phyloP scores from a whole-genome alignment of 2,113 vertebrate genomes.

The Labeo catla region DNA sequence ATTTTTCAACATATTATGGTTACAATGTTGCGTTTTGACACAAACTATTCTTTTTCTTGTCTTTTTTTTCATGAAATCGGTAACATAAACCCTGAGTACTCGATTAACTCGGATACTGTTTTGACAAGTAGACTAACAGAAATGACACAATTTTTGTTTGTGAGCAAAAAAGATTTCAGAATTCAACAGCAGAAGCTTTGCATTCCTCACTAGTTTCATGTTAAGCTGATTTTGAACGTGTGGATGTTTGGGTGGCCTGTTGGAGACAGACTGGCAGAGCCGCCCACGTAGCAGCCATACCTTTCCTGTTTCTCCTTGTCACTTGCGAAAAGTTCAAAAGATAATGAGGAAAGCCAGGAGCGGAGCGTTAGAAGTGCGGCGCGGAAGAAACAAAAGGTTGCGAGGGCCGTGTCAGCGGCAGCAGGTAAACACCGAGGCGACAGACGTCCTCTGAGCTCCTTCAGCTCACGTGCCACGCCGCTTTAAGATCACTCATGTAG shows the following conservation, averaged over 20 bases:
- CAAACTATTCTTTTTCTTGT: background rate
- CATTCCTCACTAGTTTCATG: background rate
- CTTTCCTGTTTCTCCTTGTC: slow-evolving; percentile 22
- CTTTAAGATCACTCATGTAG: slow-evolving; percentile 37
- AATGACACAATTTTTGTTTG: background rate
- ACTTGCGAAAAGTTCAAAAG: slow-evolving; percentile 51
- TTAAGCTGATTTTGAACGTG: slow-evolving; percentile 13
- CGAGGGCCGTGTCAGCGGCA: slow-evolving; percentile 44
- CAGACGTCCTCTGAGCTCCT: slow-evolving; percentile 38
- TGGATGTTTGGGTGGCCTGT: slow-evolving; percentile 29
- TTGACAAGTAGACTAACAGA: no score
- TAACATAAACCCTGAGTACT: background rate
- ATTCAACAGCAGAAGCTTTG: background rate
- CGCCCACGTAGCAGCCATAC: slow-evolving; percentile 40
- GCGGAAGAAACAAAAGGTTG: slow-evolving; percentile 26
- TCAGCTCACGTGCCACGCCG: slow-evolving; percentile 20
- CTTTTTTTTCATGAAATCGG: background rate
- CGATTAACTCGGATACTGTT: background rate
- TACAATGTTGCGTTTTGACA: background rate
- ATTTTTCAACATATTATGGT: no score
- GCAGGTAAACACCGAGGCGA: slow-evolving; percentile 31
- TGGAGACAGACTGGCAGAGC: slow-evolving; percentile 34
- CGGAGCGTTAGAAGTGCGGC: slow-evolving; percentile 37
- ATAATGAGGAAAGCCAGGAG: slow-evolving; percentile 49
- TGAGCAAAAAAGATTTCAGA: background rate